Conservation (phyloP, 2,797 vertebrate species). For the Zonotrichia albicollis region DNA sequence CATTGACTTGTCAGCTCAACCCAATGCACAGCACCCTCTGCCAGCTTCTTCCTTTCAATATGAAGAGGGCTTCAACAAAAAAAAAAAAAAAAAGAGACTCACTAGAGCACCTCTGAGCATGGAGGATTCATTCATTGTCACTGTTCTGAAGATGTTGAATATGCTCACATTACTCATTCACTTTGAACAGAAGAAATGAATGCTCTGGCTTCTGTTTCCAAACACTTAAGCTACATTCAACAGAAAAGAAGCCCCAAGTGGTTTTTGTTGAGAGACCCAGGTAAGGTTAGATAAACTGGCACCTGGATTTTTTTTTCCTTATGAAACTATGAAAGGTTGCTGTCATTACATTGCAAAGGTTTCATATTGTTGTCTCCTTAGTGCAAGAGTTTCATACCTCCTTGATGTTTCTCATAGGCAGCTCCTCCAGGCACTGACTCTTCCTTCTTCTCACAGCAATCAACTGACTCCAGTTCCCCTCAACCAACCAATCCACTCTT, state of each 20-base stretch:
- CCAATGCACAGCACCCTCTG: neutral
- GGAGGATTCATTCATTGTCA: neutral
- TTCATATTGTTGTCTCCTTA: too few species aligned
- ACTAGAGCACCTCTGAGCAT: neutral
- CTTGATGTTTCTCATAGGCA: too few species aligned
- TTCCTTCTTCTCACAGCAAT: too few species aligned
- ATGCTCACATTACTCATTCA: neutral
- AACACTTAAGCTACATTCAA: neutral
- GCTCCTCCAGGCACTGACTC: too few species aligned
- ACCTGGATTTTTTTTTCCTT: neutral
- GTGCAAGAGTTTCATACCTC: too few species aligned
- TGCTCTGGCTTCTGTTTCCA: neutral
- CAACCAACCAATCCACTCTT: too few species aligned
- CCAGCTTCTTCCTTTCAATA: neutral
- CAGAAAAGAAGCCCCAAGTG: neutral
- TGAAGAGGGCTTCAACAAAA: neutral
- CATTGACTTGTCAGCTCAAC: fast-evolving
- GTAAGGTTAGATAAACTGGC: neutral
- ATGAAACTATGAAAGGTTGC: neutral
- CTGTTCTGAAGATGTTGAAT: neutral
- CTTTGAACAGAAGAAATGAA: neutral
- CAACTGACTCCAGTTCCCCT: too few species aligned
- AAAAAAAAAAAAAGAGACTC: neutral
- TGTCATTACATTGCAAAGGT: too few species aligned
- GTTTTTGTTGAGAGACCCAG: neutral